Evolutionary conservation across 2,888 invertebrate species (phyloP).

Genomic region (Papilio elwesi): DNA sequence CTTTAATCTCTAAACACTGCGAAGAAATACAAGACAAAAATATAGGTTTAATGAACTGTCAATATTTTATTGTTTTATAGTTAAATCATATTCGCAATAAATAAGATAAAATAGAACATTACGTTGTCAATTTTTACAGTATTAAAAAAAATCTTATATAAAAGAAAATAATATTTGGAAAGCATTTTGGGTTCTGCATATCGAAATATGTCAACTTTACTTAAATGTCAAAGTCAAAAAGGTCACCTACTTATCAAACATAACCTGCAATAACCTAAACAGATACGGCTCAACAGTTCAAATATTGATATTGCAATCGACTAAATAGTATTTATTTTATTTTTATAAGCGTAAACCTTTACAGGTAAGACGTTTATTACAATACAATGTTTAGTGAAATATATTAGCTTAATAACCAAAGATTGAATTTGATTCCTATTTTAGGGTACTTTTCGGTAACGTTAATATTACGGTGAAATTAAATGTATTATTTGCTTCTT

Average conservation of each 20-base stretch:
- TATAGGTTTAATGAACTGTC: background rate
- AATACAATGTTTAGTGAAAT: background rate
- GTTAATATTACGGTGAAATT: too few species aligned
- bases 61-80: background rate
- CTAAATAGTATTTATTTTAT: background rate
- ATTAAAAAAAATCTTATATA: background rate
- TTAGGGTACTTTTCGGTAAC: background rate
- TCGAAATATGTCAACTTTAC: slow-evolving; percentile 4
- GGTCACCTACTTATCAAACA: slow-evolving; percentile 36
- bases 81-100: background rate
- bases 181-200: background rate
- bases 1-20: background rate
- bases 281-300: background rate
- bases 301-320: background rate
- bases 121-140: background rate
- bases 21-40: background rate
- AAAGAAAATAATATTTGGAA: background rate
- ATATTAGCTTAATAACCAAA: background rate
- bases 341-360: background rate
- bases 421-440: background rate
- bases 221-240: slow-evolving; percentile 35
- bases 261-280: slow-evolving; percentile 34
- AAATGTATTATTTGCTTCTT: background rate
- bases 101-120: background rate
- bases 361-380: background rate